A percentile compares a stretch with the other conserved stretches of the same genome.
These are phyloP conservation scores for Sarcophaga peregrina DNA, from an alignment of 1,140 invertebrate species.

Conservation along the genomic window DNA sequence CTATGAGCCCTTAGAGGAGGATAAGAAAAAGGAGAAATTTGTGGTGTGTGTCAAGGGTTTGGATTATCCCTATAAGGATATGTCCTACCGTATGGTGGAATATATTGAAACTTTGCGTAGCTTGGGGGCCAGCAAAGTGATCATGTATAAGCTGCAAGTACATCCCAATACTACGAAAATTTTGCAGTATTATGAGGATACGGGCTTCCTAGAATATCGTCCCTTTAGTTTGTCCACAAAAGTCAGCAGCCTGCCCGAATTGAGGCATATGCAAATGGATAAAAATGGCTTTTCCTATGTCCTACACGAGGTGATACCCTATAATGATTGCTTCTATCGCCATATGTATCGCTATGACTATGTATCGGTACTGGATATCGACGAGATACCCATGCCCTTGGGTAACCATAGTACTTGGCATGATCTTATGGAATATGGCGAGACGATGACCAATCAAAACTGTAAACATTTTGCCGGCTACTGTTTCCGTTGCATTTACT, in stretches of 20 bases:
- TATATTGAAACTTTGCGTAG: conserved; percentile 91
- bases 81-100: conserved; percentile 87
- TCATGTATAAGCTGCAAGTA: conserved; percentile 89
- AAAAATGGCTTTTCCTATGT: not conserved
- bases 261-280: conserved; percentile 71
- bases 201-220: conserved; percentile 72
- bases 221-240: conserved; percentile 79
- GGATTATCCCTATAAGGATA: conserved; percentile 89
- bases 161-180: conserved; percentile 91
- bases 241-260: conserved; percentile 72
- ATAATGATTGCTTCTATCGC: conserved; percentile 85
- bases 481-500: conserved; percentile 56
- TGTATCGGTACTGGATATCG: conserved; percentile 79
- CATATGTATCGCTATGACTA: conserved; percentile 83
- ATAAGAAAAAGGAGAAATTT: conserved; percentile 72
- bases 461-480: conserved; percentile 48
- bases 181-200: conserved; percentile 66
- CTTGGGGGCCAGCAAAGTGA: conserved; percentile 89
- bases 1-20: conserved; percentile 69
- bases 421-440: conserved; percentile 48
- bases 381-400: conserved; percentile 79
- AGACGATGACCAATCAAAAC: not conserved
- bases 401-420: conserved; percentile 67
- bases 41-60: conserved; percentile 94
- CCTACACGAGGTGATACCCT: conserved; percentile 84